Conservation (phyloP, 2,888 invertebrate species). For the Empis livida region DNA sequence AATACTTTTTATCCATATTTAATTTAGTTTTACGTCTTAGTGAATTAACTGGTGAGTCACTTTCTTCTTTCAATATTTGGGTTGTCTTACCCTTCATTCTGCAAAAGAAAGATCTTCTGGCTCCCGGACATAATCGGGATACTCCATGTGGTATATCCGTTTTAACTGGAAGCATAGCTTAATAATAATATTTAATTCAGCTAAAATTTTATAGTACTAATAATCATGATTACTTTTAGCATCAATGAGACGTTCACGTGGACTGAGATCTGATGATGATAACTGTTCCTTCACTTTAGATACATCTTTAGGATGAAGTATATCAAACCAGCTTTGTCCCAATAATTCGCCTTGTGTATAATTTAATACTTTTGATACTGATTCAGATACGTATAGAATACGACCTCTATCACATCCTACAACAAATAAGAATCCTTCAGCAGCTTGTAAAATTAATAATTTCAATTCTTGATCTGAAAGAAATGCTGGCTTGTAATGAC, state of each 20-base stretch:
- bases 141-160: conserved; percentile 66
- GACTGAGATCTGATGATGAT: conserved; percentile 77
- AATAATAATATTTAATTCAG: conserved; percentile 13
- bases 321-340: conserved; percentile 89
- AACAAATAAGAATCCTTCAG: conserved; percentile 83
- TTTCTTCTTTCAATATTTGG: conserved; percentile 58
- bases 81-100: conserved; percentile 72
- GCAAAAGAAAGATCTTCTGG: conserved; percentile 84
- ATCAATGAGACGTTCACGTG: conserved; percentile 79
- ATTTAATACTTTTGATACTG: conserved; percentile 67
- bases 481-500: conserved; percentile 67
- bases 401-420: conserved; percentile 87
- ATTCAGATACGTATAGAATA: conserved; percentile 80
- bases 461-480: conserved; percentile 79
- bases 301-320: conserved; percentile 87
- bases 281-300: conserved; percentile 91
- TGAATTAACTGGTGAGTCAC: conserved; percentile 38
- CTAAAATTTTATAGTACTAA: neutral
- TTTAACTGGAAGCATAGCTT: conserved; percentile 85
- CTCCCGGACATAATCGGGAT: conserved; percentile 73
- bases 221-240: conserved; percentile 59
- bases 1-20: conserved; percentile 63
- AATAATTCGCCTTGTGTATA: conserved; percentile 76
- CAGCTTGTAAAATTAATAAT: conserved; percentile 69
- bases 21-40: conserved; percentile 51